These are phyloP conservation scores for Cephalotes varians DNA, from an alignment of 2,888 invertebrate genomes.

Conservation along the genomic window DNA sequence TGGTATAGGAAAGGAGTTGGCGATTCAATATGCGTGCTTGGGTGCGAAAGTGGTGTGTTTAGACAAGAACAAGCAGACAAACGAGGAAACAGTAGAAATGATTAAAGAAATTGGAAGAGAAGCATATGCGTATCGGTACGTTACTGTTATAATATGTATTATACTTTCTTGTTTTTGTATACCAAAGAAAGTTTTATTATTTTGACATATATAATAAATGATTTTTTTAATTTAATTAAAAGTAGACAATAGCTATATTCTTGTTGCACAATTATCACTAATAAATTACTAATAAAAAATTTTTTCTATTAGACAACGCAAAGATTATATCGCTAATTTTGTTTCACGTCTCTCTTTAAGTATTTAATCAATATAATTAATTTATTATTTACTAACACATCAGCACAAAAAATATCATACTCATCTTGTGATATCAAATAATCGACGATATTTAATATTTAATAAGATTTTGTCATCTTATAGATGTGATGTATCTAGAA, in stretches of 20 bases:
- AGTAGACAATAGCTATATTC: no score
- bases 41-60: slow-evolving; percentile 91
- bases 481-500: slow-evolving; percentile 92
- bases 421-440: neutral
- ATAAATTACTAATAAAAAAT: no score
- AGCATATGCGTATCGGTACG: slow-evolving; percentile 67
- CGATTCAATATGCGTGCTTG: slow-evolving; percentile 90
- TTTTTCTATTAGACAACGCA: no score
- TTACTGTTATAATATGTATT: slow-evolving; percentile 70
- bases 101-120: neutral
- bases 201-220: neutral
- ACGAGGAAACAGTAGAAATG: neutral
- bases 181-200: neutral
- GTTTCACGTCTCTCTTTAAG: neutral
- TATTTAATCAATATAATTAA: no score
- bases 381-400: neutral
- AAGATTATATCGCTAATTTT: no score
- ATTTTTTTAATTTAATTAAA: no score
- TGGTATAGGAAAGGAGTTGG: slow-evolving; percentile 93
- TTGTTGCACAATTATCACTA: no score
- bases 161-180: neutral
- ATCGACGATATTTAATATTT: neutral
- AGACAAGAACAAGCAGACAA: neutral
- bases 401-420: neutral
- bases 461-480: neutral